Conservation (phyloP, 2,797 vertebrate species). For the Hirundo rustica region DNA sequence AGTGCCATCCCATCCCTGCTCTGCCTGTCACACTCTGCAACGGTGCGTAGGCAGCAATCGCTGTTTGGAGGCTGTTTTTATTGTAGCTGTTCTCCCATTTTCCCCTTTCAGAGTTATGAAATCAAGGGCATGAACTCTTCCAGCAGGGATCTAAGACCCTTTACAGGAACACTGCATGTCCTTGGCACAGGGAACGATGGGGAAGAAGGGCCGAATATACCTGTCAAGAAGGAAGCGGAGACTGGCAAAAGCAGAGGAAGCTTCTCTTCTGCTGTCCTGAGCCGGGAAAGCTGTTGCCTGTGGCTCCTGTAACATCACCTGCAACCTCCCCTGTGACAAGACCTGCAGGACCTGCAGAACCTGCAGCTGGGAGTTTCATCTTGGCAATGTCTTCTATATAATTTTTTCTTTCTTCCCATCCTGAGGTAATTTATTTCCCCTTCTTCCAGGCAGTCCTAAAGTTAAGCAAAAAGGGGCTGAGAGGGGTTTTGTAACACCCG, state of each 20-base stretch:
- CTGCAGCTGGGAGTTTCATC: background rate
- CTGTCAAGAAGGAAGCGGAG: background rate
- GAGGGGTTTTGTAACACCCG: background rate
- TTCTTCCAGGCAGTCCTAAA: background rate
- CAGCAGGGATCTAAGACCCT: background rate
- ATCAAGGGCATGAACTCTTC: background rate
- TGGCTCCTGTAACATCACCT: background rate
- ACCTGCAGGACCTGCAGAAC: background rate
- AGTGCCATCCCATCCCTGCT: background rate
- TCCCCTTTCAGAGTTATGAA: background rate
- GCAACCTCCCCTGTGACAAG: background rate
- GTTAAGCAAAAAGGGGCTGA: background rate
- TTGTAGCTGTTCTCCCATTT: background rate
- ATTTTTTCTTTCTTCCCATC: no score
- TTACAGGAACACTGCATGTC: background rate
- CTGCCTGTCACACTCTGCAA: background rate
- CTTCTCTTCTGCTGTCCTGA: background rate
- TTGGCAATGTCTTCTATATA: background rate
- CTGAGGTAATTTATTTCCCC: background rate
- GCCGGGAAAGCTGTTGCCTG: background rate
- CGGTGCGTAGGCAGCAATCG: fast-evolving
- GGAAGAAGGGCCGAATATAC: background rate
- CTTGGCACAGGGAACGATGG: background rate
- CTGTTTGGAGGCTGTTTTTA: background rate
- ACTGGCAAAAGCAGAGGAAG: background rate